Conservation (phyloP, 2,888 invertebrate genomes). For the Pterostichus niger region DNA sequence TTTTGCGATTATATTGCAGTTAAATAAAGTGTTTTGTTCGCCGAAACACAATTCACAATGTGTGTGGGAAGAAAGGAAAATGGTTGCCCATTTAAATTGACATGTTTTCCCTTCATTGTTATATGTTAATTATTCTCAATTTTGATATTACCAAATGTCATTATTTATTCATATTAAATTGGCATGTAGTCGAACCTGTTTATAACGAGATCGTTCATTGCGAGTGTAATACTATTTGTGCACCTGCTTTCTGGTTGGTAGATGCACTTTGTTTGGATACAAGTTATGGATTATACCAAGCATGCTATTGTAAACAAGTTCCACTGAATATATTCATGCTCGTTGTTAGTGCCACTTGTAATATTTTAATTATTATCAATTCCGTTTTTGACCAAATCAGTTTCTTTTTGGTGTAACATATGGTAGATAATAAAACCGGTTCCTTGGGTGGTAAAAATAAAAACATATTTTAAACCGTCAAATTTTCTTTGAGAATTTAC, state of each 20-base stretch:
- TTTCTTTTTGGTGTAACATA: slow-evolving; percentile 23
- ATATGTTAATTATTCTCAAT: slow-evolving; percentile 10
- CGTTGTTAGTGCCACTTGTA: background rate
- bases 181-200: no score
- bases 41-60: slow-evolving; percentile 22
- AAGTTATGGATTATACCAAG: no score
- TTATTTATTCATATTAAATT: no score
- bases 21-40: slow-evolving; percentile 44
- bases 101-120: slow-evolving; percentile 15
- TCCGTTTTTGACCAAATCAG: slow-evolving; percentile 1
- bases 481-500: slow-evolving; percentile 40
- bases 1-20: slow-evolving; percentile 62
- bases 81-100: background rate
- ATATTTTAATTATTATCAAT: slow-evolving; percentile 7
- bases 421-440: slow-evolving; percentile 31
- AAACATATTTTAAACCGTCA: slow-evolving; percentile 38
- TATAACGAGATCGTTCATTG: no score
- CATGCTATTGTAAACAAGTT: no score
- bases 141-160: background rate
- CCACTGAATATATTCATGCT: no score
- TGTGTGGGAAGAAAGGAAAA: slow-evolving; percentile 45
- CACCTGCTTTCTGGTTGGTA: background rate
- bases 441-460: slow-evolving; percentile 36
- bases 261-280: background rate
- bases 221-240: background rate